These are phyloP conservation scores for Nothobranchius furzeri DNA, from an alignment of 2,113 vertebrate genomes.

Conservation along the genomic window DNA sequence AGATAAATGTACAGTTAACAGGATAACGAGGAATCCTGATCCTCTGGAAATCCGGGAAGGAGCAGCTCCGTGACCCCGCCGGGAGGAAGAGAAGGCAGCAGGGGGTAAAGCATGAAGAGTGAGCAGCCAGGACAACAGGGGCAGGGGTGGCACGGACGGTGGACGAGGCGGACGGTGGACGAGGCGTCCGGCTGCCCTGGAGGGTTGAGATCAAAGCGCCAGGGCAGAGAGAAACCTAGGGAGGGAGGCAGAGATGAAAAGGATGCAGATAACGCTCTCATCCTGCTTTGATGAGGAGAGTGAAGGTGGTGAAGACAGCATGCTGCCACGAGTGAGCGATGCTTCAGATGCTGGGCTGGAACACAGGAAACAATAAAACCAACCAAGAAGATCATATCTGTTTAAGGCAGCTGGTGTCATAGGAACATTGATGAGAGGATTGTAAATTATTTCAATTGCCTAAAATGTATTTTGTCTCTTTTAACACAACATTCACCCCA, in stretches of 20 bases:
- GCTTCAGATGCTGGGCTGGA: slow-evolving; percentile 20
- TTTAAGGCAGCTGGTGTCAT: neutral
- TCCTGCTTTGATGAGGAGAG: slow-evolving; percentile 66
- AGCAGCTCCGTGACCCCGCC: slow-evolving; percentile 77
- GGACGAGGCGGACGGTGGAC: slow-evolving; percentile 28
- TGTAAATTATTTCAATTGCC: too few relatives aligned
- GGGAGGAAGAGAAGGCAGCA: slow-evolving; percentile 51
- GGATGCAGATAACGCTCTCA: slow-evolving; percentile 61
- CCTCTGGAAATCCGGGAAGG: slow-evolving; percentile 77
- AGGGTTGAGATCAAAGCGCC: slow-evolving; percentile 60
- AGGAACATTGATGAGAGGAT: neutral
- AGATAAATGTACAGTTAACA: slow-evolving; percentile 97
- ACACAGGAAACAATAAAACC: slow-evolving; percentile 32
- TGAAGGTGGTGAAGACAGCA: slow-evolving; percentile 40
- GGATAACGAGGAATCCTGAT: slow-evolving; percentile 94
- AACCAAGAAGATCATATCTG: neutral
- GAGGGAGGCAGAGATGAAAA: slow-evolving; percentile 58
- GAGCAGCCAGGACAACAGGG: slow-evolving; percentile 31
- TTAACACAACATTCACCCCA: too few relatives aligned
- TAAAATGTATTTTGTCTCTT: too few relatives aligned
- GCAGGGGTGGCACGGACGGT: slow-evolving; percentile 56
- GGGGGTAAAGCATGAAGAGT: slow-evolving; percentile 56
- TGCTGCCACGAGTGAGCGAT: slow-evolving; percentile 46
- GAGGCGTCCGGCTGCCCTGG: slow-evolving; percentile 45
- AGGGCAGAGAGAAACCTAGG: slow-evolving; percentile 38